These are phyloP conservation scores for Cantharis lateralis DNA, from an alignment of 2,888 invertebrate genomes.

Conservation along the genomic window DNA sequence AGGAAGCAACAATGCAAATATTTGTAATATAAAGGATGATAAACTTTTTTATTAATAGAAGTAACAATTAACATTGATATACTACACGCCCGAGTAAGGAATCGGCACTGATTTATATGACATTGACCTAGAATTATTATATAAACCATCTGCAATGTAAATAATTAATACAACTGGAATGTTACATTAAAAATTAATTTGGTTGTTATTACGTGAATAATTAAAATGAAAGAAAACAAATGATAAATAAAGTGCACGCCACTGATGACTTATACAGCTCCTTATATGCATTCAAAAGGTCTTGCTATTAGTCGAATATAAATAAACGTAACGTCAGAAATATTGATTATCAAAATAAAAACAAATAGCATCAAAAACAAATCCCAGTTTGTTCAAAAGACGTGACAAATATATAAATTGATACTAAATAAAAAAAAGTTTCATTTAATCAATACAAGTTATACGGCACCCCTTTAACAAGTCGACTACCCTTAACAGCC, in stretches of 20 bases:
- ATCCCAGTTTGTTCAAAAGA: neutral
- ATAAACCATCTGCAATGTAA: neutral
- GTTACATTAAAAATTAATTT: neutral
- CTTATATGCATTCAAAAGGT: constrained; percentile 38
- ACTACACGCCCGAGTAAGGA: neutral
- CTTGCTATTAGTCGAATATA: constrained; percentile 46
- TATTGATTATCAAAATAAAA: constrained; percentile 46
- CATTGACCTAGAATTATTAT: constrained; percentile 1
- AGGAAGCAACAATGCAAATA: neutral
- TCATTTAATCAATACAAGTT: constrained; percentile 16
- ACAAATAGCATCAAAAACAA: constrained; percentile 24
- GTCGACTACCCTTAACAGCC: constrained; percentile 10
- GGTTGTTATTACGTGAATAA: neutral
- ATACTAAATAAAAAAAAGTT: neutral
- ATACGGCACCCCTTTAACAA: constrained; percentile 1
- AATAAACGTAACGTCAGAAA: constrained; percentile 51
- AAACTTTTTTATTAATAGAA: neutral
- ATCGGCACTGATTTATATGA: neutral
- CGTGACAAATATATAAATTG: neutral
- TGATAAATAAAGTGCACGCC: constrained; percentile 12
- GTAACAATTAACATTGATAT: neutral
- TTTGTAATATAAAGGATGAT: neutral
- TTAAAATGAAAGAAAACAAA: neutral
- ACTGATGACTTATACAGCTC: constrained; percentile 12
- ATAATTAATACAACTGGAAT: neutral